Evolutionary conservation across 2,113 vertebrate species (phyloP).

Genomic region (Strigops habroptila): DNA sequence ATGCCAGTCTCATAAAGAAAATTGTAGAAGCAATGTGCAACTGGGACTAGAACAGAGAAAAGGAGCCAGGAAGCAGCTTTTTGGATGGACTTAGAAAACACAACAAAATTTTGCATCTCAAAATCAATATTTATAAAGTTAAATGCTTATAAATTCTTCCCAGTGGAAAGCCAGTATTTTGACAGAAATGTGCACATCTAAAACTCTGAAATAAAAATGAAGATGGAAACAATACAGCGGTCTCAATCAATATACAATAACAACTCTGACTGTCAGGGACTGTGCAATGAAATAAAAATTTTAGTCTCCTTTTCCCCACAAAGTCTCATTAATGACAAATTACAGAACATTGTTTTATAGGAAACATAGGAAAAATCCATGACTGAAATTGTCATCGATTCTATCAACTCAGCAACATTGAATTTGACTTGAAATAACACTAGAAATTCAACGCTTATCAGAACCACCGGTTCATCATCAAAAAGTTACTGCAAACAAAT

Average conservation of each 20-base stretch:
- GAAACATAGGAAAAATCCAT: background rate
- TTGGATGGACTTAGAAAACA: background rate
- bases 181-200: background rate
- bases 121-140: background rate
- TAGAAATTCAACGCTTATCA: background rate
- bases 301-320: background rate
- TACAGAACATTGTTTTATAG: background rate
- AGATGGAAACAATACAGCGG: background rate
- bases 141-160: background rate
- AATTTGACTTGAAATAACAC: background rate
- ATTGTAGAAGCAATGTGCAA: background rate
- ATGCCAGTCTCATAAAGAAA: background rate
- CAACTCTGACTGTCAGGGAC: background rate
- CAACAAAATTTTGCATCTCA: background rate
- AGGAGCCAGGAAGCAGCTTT: background rate
- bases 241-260: background rate
- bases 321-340: background rate
- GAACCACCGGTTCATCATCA: conserved; percentile 16
- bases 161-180: background rate
- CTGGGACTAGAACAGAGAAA: background rate
- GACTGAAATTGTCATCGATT: background rate
- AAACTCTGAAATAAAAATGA: background rate
- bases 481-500: background rate
- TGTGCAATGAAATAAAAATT: background rate
- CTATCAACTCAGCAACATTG: background rate